phyloP scores from a whole-genome alignment of 2,113 vertebrate genomes.

The Dasyprocta punctata region DNA sequence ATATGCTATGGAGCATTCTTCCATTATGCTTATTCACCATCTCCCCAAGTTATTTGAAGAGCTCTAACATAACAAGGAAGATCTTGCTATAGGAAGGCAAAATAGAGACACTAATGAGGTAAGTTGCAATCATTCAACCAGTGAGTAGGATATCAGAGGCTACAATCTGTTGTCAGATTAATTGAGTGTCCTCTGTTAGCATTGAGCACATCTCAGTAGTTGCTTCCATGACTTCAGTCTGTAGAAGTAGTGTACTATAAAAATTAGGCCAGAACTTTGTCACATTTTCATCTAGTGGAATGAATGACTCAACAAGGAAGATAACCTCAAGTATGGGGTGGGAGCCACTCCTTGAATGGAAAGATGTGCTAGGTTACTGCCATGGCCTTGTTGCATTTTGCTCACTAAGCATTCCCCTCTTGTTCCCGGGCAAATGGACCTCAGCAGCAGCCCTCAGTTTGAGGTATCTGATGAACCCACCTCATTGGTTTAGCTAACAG shows the following conservation, averaged over 20 bases:
- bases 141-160: not conserved
- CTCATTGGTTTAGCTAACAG: not conserved
- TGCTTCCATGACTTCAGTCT: not conserved
- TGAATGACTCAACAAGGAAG: not conserved
- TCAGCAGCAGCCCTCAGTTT: not conserved
- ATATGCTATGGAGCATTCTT: not conserved
- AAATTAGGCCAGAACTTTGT: not conserved
- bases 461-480: no score
- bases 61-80: not conserved
- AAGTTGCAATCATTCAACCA: not conserved
- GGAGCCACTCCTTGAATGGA: not conserved
- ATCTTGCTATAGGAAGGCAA: not conserved
- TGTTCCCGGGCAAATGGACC: not conserved
- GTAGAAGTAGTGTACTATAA: not conserved
- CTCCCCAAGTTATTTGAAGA: not conserved
- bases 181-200: not conserved
- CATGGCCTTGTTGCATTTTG: not conserved
- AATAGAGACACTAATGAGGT: not conserved
- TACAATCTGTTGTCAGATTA: no score
- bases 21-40: not conserved
- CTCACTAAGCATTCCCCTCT: not conserved
- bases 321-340: not conserved
- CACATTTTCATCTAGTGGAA: not conserved
- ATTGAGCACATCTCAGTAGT: not conserved
- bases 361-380: not conserved